Base-by-base conservation (phyloP, 2,888 invertebrate genomes). In the Rhagium mordax region DNA sequence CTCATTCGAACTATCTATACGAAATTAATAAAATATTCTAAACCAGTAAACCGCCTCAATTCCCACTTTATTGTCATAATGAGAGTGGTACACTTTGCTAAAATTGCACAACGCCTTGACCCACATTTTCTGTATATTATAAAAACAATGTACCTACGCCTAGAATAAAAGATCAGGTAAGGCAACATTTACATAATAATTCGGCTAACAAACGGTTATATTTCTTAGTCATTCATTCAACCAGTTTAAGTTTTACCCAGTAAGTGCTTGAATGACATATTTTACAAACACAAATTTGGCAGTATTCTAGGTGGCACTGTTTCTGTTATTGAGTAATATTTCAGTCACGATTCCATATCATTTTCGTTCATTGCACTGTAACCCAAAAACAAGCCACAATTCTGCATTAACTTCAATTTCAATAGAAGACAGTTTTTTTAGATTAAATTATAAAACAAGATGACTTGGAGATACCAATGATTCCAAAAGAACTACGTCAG, bases 111-210 rank as follows among this genome's bases (percentile, higher is more conserved):
- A 59, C 33, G 59, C 61, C 61, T 61, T 61, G 61, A 61, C 61
- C 61, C 21, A 41, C 47, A 61, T 33, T n/a, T 21, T 61, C n/a
- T 5, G 10, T 13, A 13, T 21, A 47, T 47, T 57, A 57, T 57
- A 67, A 64, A 64, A 20, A 41, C 57, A 47, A 16, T 27, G 27
- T 16, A 67, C 51, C 41, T 41, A 41, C 15, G 18, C 57, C n/a
- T 57, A 29, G 57, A 65, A 65, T 65, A 53, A 67, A 67, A 65
- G 47, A 57, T 16, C 47, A 21, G 24, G 57, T 29, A 27, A 16
- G 47, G 47, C 67, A n/a, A 15, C n/a, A 67, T 67, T 57, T 67
- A 67, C 67, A 67, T 67, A 67, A 57, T 47, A 67, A 67, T 47
- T 67, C 67, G 67, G 67, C 41, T 67, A 57, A 57, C 18, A 55